Evolutionary conservation across 2,797 vertebrate genomes (phyloP), one percentile per base, ranked within the genome.

Genomic region (Microcaecilia unicolor): DNA sequence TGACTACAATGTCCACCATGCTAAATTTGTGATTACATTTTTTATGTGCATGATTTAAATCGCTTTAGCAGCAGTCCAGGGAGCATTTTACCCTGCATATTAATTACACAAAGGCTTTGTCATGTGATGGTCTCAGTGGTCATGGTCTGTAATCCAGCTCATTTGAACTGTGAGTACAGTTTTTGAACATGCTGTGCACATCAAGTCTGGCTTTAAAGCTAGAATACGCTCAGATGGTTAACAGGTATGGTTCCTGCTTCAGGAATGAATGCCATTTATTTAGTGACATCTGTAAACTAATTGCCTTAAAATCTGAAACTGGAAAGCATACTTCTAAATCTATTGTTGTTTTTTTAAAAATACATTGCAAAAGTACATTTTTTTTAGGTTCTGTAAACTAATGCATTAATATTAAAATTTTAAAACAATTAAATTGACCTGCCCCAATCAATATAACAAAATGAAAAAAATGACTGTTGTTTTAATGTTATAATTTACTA

Each of bases 41-140:
- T 84, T 85, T 86, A 84, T 74, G 80, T 77, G 84, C 83, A 84
- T 83, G 86, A 93, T 89, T 92, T 87, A 86, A 87, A 86, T 90
- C 82, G 78, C 78, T 87, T 91, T 89, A 86, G 86, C 59, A 67
- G 83, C 86, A 62, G 76, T 65, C 84, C 84, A 51, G 89, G 88
- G 87, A 90, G 86, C 84, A 87, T 91, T 90, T 91, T 86, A 80
- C 78, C 81, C 85, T 88, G 91, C 90, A 90, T 94, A 92, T 92
- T 94, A 97, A 94, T 93, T 93, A 92, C 87, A 88, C 84, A 80
- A 77, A 74, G 79, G 78, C 83, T 90, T 85, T 88, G 86, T 88
- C 77, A 67, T 82, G 74, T 53, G 76, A 76, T 84, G 85, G 81
- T 76, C 87, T 85, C 69, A 44, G 71, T 79, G 81, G 86, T 87